A percentile compares a stretch with the other conserved stretches of the same genome.
Evolutionary conservation across 2,113 vertebrate genomes (phyloP).

Genomic region (Colossoma macropomum): DNA sequence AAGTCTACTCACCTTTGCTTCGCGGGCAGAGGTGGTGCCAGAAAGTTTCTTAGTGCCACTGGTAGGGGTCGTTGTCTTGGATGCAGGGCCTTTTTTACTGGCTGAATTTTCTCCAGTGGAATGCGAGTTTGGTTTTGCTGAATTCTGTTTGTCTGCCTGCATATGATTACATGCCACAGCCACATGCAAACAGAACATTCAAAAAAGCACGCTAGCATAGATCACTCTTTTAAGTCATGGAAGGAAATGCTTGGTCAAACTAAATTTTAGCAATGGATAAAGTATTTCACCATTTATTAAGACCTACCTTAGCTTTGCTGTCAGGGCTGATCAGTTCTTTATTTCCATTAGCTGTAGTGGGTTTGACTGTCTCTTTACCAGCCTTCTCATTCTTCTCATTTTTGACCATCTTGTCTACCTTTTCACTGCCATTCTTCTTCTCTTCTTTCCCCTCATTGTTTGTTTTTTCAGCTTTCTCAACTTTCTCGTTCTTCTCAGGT

Average conservation of each 20-base stretch:
- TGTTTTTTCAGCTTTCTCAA: slow-evolving; percentile 73
- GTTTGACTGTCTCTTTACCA: slow-evolving; percentile 68
- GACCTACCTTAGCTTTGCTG: slow-evolving; percentile 88
- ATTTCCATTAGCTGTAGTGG: slow-evolving; percentile 75
- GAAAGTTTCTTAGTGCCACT: slow-evolving; percentile 69
- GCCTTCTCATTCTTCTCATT: slow-evolving; percentile 72
- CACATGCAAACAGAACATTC: neutral
- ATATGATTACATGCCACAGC: neutral
- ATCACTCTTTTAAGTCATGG: neutral
- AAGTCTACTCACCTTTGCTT: slow-evolving; percentile 84
- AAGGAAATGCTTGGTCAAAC: neutral
- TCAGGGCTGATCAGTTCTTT: slow-evolving; percentile 86
- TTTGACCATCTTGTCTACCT: slow-evolving; percentile 65
- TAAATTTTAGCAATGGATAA: slow-evolving; percentile 4
- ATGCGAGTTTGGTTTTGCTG: slow-evolving; percentile 77
- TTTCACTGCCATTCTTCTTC: slow-evolving; percentile 66
- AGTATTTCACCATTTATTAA: neutral
- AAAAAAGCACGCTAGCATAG: neutral
- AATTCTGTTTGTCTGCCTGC: slow-evolving; percentile 76
- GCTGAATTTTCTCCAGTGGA: slow-evolving; percentile 69
- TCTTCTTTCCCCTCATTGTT: slow-evolving; percentile 73
- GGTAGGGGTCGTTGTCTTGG: slow-evolving; percentile 74
- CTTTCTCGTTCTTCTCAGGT: slow-evolving; percentile 68
- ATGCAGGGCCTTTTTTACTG: slow-evolving; percentile 86
- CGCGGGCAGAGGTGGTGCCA: slow-evolving; percentile 64